phyloP scores from a whole-genome alignment of 2,888 invertebrate species.

The Cephus sareptanus region DNA sequence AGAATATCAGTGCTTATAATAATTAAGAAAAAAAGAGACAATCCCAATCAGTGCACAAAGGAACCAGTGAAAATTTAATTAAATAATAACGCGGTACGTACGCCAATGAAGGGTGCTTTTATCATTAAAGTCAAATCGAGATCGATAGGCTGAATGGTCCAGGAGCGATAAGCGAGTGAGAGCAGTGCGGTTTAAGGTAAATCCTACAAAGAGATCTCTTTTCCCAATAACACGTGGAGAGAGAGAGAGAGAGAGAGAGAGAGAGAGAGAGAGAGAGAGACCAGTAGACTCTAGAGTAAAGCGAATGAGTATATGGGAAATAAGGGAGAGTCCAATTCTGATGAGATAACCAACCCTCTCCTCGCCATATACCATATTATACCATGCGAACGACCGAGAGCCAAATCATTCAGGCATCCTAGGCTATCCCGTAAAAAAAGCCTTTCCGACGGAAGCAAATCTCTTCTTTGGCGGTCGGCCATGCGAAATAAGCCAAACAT shows the following conservation, averaged over 20 bases:
- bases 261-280: constrained; percentile 7
- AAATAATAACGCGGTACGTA: neutral
- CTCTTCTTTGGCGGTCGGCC: constrained; percentile 62
- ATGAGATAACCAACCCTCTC: constrained; percentile 62
- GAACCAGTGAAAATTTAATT: neutral
- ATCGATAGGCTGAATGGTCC: constrained; percentile 19
- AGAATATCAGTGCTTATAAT: neutral
- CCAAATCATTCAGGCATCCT: constrained; percentile 4
- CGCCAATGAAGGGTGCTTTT: constrained; percentile 6
- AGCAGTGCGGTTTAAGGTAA: constrained; percentile 20
- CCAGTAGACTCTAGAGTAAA: neutral
- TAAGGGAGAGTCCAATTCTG: constrained; percentile 57
- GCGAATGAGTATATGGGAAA: constrained; percentile 12
- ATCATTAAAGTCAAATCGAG: constrained; percentile 53
- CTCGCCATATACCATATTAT: constrained; percentile 46
- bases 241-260: neutral
- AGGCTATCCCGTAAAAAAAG: constrained; percentile 46
- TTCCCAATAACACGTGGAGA: constrained; percentile 17
- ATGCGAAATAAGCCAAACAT: constrained; percentile 65
- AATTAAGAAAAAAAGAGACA: neutral
- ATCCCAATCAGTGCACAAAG: neutral
- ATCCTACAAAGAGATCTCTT: constrained; percentile 58
- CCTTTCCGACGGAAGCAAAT: constrained; percentile 61
- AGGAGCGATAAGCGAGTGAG: neutral
- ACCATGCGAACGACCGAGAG: constrained; percentile 40